phyloP scores from a whole-genome alignment of 2,888 invertebrate species.

The Torymus aiolomorphi region DNA sequence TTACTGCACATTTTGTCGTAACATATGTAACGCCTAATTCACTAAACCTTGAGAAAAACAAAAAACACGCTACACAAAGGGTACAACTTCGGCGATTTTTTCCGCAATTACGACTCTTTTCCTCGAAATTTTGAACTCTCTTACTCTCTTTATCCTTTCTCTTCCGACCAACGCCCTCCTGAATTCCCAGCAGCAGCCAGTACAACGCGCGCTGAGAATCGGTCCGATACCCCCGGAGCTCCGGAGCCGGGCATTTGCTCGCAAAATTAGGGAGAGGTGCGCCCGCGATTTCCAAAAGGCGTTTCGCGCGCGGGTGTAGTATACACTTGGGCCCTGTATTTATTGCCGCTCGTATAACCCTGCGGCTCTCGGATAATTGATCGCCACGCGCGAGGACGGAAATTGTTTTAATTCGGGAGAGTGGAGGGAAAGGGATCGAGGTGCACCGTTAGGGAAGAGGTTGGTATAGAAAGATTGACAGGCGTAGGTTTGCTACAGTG shows the following conservation, averaged over 20 bases:
- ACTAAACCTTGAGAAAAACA: no score
- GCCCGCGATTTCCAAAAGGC: conserved; percentile 43
- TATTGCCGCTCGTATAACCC: conserved; percentile 32
- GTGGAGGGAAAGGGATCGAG: not conserved
- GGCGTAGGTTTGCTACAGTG: no score
- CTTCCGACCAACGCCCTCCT: no score
- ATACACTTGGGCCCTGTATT: conserved; percentile 14
- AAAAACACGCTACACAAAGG: no score
- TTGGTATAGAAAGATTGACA: no score
- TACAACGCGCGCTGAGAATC: not conserved
- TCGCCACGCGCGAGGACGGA: not conserved
- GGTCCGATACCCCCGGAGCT: not conserved
- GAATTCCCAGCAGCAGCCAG: no score
- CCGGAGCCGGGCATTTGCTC: not conserved
- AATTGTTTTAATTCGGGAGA: conserved; percentile 1
- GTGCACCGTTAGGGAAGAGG: not conserved
- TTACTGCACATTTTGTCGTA: no score
- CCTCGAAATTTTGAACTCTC: no score
- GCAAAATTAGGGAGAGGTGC: conserved; percentile 37
- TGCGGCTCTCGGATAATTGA: conserved; percentile 44
- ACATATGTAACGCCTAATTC: no score
- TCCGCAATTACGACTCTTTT: no score
- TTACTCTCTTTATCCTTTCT: no score
- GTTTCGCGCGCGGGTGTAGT: conserved; percentile 4
- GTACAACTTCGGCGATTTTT: no score